phyloP scores from a whole-genome alignment of 2,888 invertebrate species.

The Caenorhabditis parvicauda region DNA sequence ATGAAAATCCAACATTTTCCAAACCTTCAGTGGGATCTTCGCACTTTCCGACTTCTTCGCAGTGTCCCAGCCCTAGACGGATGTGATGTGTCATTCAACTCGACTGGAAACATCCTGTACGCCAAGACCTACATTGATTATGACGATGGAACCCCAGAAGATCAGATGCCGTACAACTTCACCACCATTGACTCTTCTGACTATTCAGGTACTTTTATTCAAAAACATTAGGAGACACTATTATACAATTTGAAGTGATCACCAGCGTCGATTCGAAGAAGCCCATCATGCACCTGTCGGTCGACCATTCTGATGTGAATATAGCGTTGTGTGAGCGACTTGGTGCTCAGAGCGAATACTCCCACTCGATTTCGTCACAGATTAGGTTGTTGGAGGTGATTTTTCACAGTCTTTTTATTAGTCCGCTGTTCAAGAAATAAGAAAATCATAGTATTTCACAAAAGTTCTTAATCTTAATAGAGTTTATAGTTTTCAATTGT shows the following conservation, averaged over 20 bases:
- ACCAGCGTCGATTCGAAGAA: slow-evolving; percentile 90
- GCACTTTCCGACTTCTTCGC: slow-evolving; percentile 87
- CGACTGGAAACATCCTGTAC: slow-evolving; percentile 69
- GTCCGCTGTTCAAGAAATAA: too few species aligned
- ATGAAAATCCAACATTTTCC: too few species aligned
- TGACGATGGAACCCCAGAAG: slow-evolving; percentile 5
- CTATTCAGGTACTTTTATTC: slow-evolving; percentile 68
- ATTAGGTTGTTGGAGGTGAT: slow-evolving; percentile 8
- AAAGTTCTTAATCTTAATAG: too few species aligned
- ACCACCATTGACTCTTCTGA: slow-evolving; percentile 90
- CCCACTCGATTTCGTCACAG: slow-evolving; percentile 10
- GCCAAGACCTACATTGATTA: slow-evolving; percentile 10
- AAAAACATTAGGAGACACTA: slow-evolving; percentile 53
- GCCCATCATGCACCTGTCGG: slow-evolving; percentile 81
- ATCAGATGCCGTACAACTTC: slow-evolving; percentile 67
- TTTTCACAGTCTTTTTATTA: too few species aligned
- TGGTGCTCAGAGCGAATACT: slow-evolving; percentile 6
- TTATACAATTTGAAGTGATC: slow-evolving; percentile 63
- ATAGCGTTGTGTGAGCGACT: slow-evolving; percentile 81
- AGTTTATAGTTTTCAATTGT: too few species aligned
- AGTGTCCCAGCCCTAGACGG: slow-evolving; percentile 91
- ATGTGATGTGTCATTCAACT: slow-evolving; percentile 84
- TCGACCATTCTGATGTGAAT: slow-evolving; percentile 80
- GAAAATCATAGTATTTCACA: too few species aligned
- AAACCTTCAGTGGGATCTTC: slow-evolving; percentile 87